Conservation (phyloP, 2,797 vertebrate genomes). For the Myripristis jacobus region DNA sequence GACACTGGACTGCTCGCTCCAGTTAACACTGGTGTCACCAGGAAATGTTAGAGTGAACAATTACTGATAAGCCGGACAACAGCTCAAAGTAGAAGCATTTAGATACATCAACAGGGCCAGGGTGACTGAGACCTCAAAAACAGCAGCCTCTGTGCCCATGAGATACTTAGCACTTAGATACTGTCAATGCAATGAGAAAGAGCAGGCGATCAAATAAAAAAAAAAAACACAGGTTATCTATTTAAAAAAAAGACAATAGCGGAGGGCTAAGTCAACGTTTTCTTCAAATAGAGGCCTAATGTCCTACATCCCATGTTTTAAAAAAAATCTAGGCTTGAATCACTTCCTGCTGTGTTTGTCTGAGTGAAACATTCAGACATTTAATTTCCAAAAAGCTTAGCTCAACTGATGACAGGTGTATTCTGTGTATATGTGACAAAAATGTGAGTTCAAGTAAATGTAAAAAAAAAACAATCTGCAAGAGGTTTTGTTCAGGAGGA, state of each 20-base stretch:
- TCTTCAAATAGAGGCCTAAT: constrained; percentile 6
- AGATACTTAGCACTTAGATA: background rate
- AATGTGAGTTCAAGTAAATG: background rate
- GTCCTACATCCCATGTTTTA: background rate
- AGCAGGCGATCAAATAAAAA: background rate
- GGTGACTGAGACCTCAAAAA: constrained; percentile 24
- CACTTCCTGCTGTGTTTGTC: constrained; percentile 19
- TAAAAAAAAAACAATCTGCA: background rate
- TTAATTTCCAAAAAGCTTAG: no score
- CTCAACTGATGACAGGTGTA: constrained; percentile 49
- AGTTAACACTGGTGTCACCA: constrained; percentile 79
- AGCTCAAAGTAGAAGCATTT: constrained; percentile 40
- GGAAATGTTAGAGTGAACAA: constrained; percentile 82
- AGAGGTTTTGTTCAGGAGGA: background rate
- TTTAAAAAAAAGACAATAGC: background rate
- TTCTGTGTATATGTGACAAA: background rate
- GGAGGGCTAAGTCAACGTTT: background rate
- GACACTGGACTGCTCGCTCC: constrained; percentile 70
- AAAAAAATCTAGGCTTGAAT: constrained; percentile 64
- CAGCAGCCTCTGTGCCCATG: constrained; percentile 1
- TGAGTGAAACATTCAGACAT: no score
- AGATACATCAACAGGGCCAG: constrained; percentile 28
- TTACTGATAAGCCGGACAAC: constrained; percentile 72
- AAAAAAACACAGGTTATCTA: background rate
- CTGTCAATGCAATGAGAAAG: constrained; percentile 1